Evolutionary conservation across 2,113 vertebrate genomes (phyloP).

Genomic region (Elanoides forficatus): DNA sequence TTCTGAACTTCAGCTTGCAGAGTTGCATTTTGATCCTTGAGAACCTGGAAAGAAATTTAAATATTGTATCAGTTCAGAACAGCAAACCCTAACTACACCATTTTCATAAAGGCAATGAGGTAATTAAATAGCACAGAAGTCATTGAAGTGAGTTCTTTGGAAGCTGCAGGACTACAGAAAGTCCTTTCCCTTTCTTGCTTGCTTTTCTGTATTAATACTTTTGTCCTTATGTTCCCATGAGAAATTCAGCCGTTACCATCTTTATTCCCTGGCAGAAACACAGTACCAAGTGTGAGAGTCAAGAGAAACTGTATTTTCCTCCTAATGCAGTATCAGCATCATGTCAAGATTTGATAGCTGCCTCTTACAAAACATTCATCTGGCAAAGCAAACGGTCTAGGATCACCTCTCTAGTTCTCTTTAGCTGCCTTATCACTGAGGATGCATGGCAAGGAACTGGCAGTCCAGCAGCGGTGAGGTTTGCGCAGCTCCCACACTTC

Average conservation of each 20-base stretch:
- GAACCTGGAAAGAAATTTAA: slow-evolving; percentile 63
- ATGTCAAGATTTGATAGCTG: not conserved
- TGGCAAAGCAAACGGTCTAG: not conserved
- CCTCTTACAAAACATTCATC: not conserved
- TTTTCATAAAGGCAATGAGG: not conserved
- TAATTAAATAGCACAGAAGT: not conserved
- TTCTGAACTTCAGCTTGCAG: slow-evolving; percentile 76
- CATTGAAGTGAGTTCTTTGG: not conserved
- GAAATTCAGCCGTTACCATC: slow-evolving; percentile 12
- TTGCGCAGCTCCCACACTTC: not conserved
- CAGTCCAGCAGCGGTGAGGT: not conserved
- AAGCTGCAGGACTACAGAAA: not conserved
- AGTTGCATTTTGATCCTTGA: slow-evolving; percentile 72
- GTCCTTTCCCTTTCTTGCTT: not conserved
- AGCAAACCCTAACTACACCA: not conserved
- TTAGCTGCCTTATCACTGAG: not conserved
- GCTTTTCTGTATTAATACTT: not conserved
- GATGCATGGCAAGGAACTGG: not conserved
- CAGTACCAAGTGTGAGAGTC: not conserved
- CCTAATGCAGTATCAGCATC: not conserved
- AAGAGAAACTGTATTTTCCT: not conserved
- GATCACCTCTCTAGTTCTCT: not conserved
- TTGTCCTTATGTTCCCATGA: not conserved
- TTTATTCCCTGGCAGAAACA: not conserved
- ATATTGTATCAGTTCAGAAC: not conserved